phyloP scores from a whole-genome alignment of 1,140 invertebrate species.

The Penaeus indicus region DNA sequence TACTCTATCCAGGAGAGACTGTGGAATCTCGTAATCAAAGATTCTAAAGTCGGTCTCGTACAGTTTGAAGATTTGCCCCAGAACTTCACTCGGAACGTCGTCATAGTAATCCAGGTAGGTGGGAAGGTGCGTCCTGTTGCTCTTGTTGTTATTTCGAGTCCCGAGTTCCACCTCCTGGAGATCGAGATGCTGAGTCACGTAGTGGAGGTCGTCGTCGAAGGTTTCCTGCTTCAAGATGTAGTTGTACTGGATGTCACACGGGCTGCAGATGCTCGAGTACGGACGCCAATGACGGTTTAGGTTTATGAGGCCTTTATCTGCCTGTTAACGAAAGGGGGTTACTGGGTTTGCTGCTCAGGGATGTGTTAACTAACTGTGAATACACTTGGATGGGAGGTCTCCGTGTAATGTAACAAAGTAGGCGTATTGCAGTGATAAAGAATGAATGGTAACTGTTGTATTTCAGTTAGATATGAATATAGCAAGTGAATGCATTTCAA shows the following conservation, averaged over 20 bases:
- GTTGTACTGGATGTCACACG: background rate
- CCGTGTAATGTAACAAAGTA: too few relatives aligned
- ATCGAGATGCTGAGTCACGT: background rate
- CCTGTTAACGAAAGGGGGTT: too few relatives aligned
- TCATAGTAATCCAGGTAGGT: background rate
- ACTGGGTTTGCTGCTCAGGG: too few relatives aligned
- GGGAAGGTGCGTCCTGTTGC: background rate
- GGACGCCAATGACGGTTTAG: constrained; percentile 4
- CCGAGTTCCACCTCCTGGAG: background rate
- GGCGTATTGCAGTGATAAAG: too few relatives aligned
- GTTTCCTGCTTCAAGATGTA: constrained; percentile 12
- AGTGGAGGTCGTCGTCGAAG: constrained; percentile 21
- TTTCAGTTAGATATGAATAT: too few relatives aligned
- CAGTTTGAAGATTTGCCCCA: background rate
- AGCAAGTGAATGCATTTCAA: too few relatives aligned
- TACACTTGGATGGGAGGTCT: too few relatives aligned
- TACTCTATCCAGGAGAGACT: background rate
- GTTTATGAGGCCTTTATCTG: background rate
- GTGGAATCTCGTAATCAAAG: background rate
- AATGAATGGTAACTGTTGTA: too few relatives aligned
- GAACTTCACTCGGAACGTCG: background rate
- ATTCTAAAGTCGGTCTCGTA: background rate
- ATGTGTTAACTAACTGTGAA: too few relatives aligned
- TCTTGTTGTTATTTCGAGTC: background rate
- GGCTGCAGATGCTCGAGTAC: constrained; percentile 1